These are phyloP conservation scores for Gasterosteus nipponicus DNA, from an alignment of 2,113 vertebrate species.

Conservation along the genomic window DNA sequence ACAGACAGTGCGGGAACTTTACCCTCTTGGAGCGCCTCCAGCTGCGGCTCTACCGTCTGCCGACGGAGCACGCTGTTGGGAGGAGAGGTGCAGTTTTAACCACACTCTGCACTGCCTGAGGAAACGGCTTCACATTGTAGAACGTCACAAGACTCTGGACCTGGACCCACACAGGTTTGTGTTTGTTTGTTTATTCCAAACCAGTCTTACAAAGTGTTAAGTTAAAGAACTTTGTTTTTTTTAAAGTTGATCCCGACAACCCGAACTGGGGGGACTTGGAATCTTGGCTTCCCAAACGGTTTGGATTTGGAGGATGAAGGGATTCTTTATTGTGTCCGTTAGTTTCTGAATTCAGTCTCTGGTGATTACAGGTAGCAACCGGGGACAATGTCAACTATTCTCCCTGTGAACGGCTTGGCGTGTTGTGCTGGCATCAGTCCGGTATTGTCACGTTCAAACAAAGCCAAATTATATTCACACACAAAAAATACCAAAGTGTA, in stretches of 20 bases:
- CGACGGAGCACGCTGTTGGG: conserved; percentile 77
- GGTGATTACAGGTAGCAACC: conserved; percentile 65
- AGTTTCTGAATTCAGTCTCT: conserved; percentile 49
- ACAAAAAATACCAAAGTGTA: conserved; percentile 46
- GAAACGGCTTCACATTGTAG: conserved; percentile 76
- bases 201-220: conserved; percentile 54
- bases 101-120: conserved; percentile 75
- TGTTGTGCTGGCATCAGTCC: conserved; percentile 70
- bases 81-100: conserved; percentile 81
- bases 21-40: conserved; percentile 54
- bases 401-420: conserved; percentile 51
- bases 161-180: conserved; percentile 49
- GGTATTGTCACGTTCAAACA: conserved; percentile 82
- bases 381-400: conserved; percentile 72
- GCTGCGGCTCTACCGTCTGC: conserved; percentile 69
- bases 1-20: conserved; percentile 56
- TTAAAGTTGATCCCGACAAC: conserved; percentile 56
- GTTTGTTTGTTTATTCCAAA: conserved; percentile 59
- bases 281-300: conserved; percentile 53
- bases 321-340: conserved; percentile 53
- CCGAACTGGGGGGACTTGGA: conserved; percentile 42
- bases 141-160: conserved; percentile 81
- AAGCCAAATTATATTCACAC: conserved; percentile 65
- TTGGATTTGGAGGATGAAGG: conserved; percentile 56
- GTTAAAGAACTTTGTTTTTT: conserved; percentile 22